Evolutionary conservation across 2,888 invertebrate genomes (phyloP).

Genomic region (Polyommatus iphigenia): DNA sequence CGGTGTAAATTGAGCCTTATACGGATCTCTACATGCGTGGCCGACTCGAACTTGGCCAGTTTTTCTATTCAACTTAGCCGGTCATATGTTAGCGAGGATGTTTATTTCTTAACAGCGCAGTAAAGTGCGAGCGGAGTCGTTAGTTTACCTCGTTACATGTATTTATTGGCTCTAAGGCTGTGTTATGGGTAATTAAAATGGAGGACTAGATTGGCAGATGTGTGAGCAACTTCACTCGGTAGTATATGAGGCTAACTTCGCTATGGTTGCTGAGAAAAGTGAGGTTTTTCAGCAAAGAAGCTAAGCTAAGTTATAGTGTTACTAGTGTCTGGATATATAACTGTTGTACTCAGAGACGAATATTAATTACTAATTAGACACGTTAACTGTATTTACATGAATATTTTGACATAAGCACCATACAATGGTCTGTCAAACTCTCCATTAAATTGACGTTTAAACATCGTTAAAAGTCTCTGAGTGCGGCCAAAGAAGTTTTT

Average conservation of each 20-base stretch:
- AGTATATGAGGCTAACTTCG: not conserved
- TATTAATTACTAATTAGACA: too few species aligned
- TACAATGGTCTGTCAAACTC: too few species aligned
- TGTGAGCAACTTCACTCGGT: not conserved
- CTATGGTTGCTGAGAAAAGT: not conserved
- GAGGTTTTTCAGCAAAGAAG: too few species aligned
- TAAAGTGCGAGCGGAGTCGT: not conserved
- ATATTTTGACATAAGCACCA: too few species aligned
- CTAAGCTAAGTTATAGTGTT: too few species aligned
- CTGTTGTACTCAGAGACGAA: too few species aligned
- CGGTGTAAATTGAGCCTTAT: too few species aligned
- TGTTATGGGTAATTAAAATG: constrained; percentile 9
- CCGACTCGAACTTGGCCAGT: not conserved
- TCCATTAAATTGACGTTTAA: too few species aligned
- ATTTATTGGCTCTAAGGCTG: not conserved
- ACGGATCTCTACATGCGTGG: not conserved
- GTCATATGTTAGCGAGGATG: constrained; percentile 31
- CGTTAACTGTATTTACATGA: too few species aligned
- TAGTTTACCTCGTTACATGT: constrained; percentile 8
- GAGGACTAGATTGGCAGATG: constrained; percentile 1
- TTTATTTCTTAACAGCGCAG: not conserved
- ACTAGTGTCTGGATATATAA: too few species aligned
- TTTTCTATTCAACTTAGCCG: not conserved
- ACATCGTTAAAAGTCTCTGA: too few species aligned
- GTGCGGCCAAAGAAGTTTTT: too few species aligned